Conservation (phyloP, 2,113 vertebrate genomes). For the Heloderma charlesbogerti region DNA sequence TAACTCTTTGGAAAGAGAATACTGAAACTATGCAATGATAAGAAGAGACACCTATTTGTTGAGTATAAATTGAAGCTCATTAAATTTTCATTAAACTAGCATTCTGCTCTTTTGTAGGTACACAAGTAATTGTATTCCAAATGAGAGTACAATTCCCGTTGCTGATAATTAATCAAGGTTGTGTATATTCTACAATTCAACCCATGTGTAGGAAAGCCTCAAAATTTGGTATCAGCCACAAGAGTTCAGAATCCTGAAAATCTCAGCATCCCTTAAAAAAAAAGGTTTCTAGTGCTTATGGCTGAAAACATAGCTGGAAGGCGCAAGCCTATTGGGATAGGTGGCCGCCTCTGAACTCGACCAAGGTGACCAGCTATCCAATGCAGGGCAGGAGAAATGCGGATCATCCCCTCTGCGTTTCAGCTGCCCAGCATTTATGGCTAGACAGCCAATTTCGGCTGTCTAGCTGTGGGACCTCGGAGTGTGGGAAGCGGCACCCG, state of each 20-base stretch:
- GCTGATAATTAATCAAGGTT: neutral
- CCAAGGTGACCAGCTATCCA: too few species aligned
- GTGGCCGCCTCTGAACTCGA: too few species aligned
- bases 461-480: too few species aligned
- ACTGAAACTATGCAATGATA: neutral
- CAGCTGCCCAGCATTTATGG: too few species aligned
- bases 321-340: too few species aligned
- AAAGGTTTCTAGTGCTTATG: neutral
- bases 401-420: too few species aligned
- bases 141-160: neutral
- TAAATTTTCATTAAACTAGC: neutral
- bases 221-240: neutral
- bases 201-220: neutral
- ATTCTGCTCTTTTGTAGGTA: neutral
- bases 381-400: too few species aligned
- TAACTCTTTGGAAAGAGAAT: neutral
- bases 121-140: neutral
- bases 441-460: too few species aligned
- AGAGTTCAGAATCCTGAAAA: neutral
- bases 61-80: neutral
- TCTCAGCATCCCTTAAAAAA: neutral
- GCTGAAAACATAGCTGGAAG: neutral
- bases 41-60: neutral
- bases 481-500: too few species aligned
- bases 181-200: neutral